Percentiles rank a stretch among this genome's conserved stretches.
phyloP scores from a whole-genome alignment of 2,797 vertebrate species.

The Spinus olivaceus region DNA sequence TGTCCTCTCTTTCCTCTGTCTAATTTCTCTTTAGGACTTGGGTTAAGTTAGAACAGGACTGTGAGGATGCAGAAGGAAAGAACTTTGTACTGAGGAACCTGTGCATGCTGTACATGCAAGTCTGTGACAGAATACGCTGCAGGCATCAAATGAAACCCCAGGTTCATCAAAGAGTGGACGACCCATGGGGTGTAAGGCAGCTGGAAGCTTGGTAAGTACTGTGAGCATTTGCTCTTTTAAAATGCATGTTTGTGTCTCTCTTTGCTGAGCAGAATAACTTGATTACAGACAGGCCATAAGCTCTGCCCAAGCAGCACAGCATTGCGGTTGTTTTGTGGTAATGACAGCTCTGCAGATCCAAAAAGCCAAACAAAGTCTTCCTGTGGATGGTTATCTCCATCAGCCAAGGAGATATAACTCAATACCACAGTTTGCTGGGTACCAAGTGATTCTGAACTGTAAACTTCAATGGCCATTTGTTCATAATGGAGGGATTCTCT shows the following conservation, averaged over 20 bases:
- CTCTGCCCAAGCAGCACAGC: neutral
- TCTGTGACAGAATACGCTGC: neutral
- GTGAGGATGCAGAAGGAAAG: neutral
- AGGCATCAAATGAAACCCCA: neutral
- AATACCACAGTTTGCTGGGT: neutral
- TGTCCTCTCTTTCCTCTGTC: neutral
- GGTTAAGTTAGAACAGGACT: neutral
- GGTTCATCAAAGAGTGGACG: neutral
- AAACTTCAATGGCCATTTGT: neutral
- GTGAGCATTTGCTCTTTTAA: neutral
- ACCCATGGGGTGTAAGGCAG: neutral
- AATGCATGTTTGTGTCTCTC: neutral
- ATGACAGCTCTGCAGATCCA: neutral
- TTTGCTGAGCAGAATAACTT: neutral
- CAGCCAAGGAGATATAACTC: neutral
- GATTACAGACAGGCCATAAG: neutral
- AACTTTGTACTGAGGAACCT: neutral
- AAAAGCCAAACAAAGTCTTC: neutral
- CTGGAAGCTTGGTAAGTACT: neutral
- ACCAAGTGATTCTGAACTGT: neutral
- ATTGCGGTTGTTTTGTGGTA: neutral
- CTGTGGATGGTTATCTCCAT: neutral
- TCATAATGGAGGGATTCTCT: neutral
- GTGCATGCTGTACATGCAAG: rapidly evolving
- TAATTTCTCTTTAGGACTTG: neutral